Conservation (phyloP, 2,888 invertebrate genomes). For the Cataglyphis altisquamis region DNA sequence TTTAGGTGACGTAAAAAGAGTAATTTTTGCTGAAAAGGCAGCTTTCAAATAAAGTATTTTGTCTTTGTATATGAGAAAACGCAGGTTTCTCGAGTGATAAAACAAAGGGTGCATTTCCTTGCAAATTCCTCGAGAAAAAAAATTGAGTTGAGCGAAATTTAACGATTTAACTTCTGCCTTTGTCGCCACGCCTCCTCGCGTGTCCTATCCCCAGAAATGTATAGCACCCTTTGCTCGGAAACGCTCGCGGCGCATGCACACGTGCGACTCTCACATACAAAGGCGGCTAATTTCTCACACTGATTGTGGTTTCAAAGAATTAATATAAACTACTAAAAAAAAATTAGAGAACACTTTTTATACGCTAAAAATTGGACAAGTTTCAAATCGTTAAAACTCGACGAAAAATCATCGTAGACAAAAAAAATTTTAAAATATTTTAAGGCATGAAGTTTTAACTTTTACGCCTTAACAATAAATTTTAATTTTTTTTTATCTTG, state of each 20-base stretch:
- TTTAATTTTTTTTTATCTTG: too few relatives aligned
- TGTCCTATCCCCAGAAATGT: constrained; percentile 54
- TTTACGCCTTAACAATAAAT: too few relatives aligned
- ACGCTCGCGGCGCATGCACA: constrained; percentile 22
- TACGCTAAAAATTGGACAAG: too few relatives aligned
- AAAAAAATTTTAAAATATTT: too few relatives aligned
- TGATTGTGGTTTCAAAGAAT: not conserved
- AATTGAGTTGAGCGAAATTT: constrained; percentile 59
- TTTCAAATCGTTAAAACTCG: too few relatives aligned
- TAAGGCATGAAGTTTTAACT: too few relatives aligned
- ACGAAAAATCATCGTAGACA: too few relatives aligned
- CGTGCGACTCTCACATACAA: constrained; percentile 15
- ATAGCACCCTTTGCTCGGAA: constrained; percentile 13
- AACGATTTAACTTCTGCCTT: constrained; percentile 75
- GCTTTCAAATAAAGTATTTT: not conserved
- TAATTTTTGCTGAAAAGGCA: not conserved
- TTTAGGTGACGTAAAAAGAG: not conserved
- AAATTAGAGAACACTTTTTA: too few relatives aligned
- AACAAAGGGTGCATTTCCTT: constrained; percentile 29
- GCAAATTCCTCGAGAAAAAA: constrained; percentile 12
- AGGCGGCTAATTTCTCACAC: constrained; percentile 7
- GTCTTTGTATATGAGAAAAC: constrained; percentile 7
- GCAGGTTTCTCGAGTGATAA: not conserved
- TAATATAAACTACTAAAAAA: not conserved
- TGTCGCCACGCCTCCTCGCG: constrained; percentile 75